Conservation (phyloP, 2,113 vertebrate species). For the Epinephelus fuscoguttatus region DNA sequence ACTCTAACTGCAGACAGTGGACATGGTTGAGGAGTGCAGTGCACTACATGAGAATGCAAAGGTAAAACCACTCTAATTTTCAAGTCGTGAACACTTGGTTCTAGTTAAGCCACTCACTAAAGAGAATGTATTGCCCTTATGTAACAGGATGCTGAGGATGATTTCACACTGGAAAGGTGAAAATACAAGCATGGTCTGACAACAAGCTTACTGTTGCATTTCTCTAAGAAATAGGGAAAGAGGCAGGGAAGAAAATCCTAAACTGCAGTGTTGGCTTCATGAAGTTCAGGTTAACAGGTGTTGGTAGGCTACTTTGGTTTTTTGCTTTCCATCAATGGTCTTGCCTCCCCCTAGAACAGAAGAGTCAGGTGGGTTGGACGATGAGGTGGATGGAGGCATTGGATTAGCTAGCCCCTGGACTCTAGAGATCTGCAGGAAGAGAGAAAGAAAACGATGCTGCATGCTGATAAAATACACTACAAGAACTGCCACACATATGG, state of each 20-base stretch:
- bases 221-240: slow-evolving; percentile 32
- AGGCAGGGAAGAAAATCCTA: slow-evolving; percentile 33
- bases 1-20: slow-evolving; percentile 25
- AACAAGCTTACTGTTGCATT: slow-evolving; percentile 45
- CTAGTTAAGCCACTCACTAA: slow-evolving; percentile 14
- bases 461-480: background rate
- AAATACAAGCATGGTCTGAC: slow-evolving; percentile 33
- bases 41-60: background rate
- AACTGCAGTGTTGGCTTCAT: slow-evolving; percentile 51
- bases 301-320: slow-evolving; percentile 73
- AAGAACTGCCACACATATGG: background rate
- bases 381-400: slow-evolving; percentile 29
- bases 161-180: slow-evolving; percentile 22
- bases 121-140: slow-evolving; percentile 9
- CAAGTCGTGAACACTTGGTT: background rate
- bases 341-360: slow-evolving; percentile 60
- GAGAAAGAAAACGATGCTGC: background rate
- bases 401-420: slow-evolving; percentile 78
- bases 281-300: slow-evolving; percentile 66
- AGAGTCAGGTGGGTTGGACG: slow-evolving; percentile 35
- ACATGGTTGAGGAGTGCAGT: slow-evolving; percentile 5
- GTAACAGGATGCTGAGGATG: slow-evolving; percentile 28
- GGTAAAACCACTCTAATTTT: background rate
- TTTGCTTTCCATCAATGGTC: slow-evolving; percentile 57
- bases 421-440: slow-evolving; percentile 81